A percentile compares a stretch with the other conserved stretches of the same genome.
Evolutionary conservation across 2,113 vertebrate genomes (phyloP).

Genomic region (Petaurus breviceps): DNA sequence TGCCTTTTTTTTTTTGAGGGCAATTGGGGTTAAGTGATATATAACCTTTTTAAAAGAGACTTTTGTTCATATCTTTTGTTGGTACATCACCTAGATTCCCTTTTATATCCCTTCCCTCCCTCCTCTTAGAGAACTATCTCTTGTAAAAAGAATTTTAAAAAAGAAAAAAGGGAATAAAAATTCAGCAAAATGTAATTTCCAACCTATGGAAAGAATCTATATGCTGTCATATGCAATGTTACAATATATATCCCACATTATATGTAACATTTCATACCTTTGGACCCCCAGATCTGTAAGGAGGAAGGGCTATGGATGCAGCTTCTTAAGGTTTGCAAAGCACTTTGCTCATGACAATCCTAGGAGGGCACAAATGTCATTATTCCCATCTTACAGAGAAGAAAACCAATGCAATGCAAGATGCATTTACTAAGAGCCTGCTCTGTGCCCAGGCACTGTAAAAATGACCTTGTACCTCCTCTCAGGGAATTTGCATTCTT

Average conservation of each 20-base stretch:
- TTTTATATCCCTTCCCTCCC: background rate
- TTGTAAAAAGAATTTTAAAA: background rate
- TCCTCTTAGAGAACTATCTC: background rate
- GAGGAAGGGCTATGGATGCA: background rate
- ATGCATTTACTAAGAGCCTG: background rate
- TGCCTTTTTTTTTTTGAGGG: too few relatives aligned
- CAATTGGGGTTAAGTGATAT: too few relatives aligned
- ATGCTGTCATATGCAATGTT: background rate
- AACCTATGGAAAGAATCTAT: background rate
- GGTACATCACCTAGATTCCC: background rate
- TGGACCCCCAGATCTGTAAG: background rate
- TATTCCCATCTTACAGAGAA: background rate
- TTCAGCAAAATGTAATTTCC: background rate
- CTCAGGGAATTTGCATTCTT: background rate
- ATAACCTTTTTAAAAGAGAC: too few relatives aligned
- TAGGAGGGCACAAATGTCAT: background rate
- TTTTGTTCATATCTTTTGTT: background rate
- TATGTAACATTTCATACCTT: background rate
- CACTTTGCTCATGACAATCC: background rate
- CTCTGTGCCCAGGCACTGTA: background rate
- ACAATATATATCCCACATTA: background rate
- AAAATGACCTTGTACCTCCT: background rate
- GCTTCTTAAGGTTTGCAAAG: background rate
- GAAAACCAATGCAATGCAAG: background rate
- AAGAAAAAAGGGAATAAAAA: background rate